Evolutionary conservation across 2,797 vertebrate genomes (phyloP).

Genomic region (Hylomyscus alleni): DNA sequence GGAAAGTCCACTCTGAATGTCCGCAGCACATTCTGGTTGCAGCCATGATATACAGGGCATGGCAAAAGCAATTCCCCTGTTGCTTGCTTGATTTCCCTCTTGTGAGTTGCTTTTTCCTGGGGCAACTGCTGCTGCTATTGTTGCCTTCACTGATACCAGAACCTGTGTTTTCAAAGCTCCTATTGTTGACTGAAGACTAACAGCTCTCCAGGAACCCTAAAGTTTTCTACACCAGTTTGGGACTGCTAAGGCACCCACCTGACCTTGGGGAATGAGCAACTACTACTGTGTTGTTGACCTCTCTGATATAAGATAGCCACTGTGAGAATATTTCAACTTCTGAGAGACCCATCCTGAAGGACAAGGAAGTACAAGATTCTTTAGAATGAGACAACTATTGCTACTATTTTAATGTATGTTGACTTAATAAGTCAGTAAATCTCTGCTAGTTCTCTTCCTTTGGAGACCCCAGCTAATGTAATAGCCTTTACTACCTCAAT

Average conservation of each 20-base stretch:
- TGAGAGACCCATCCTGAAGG: background rate
- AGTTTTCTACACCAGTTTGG: background rate
- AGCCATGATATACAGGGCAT: background rate
- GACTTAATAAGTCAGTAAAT: background rate
- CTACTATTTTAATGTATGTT: background rate
- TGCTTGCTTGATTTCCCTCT: background rate
- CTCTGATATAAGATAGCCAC: background rate
- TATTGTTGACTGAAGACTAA: background rate
- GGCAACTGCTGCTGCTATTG: background rate
- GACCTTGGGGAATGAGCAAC: background rate
- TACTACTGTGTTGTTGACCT: background rate
- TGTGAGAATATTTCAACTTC: background rate
- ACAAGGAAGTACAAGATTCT: background rate
- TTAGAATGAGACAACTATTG: background rate
- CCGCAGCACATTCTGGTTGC: background rate
- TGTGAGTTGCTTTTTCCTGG: background rate
- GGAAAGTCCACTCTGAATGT: background rate
- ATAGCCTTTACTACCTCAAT: background rate
- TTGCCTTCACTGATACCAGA: background rate
- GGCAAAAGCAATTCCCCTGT: background rate
- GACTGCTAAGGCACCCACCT: background rate
- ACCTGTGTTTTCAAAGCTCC: background rate
- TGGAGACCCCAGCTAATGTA: no score
- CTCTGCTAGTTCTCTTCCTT: background rate
- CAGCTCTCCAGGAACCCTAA: background rate